These are phyloP conservation scores for Doris montereyensis DNA, from an alignment of 2,888 invertebrate species.

Conservation along the genomic window DNA sequence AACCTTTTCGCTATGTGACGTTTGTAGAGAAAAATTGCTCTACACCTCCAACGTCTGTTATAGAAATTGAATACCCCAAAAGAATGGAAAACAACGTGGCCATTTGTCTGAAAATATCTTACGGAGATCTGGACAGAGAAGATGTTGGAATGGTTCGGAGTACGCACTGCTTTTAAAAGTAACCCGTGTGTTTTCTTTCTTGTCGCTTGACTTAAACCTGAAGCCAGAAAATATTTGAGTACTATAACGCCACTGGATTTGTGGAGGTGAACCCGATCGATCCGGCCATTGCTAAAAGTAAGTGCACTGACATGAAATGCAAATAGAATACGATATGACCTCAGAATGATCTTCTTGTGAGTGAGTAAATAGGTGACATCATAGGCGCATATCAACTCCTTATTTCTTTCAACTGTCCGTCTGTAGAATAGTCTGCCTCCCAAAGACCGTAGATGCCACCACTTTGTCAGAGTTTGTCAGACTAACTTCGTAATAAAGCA, in stretches of 20 bases:
- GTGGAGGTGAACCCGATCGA: constrained; percentile 13
- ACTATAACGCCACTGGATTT: constrained; percentile 30
- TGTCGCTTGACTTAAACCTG: neutral
- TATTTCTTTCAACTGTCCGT: no score
- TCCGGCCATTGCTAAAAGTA: constrained; percentile 26
- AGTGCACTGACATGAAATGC: no score
- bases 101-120: constrained; percentile 35
- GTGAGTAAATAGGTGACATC: no score
- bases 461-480: no score
- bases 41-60: no score
- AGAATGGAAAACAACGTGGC: constrained; percentile 10
- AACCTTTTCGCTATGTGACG: constrained; percentile 22
- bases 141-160: constrained; percentile 38
- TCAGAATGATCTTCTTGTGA: no score
- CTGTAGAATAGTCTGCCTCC: no score
- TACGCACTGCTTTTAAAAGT: constrained; percentile 25
- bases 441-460: no score
- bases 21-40: constrained; percentile 31
- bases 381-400: no score
- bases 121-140: constrained; percentile 12
- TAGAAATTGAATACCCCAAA: constrained; percentile 20
- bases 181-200: constrained; percentile 26
- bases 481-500: no score
- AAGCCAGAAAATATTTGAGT: constrained; percentile 14
- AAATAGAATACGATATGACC: no score